A percentile compares a stretch with the other conserved stretches of the same genome.
phyloP scores from a whole-genome alignment of 2,113 vertebrate species.

The Rhabdornis inornatus region DNA sequence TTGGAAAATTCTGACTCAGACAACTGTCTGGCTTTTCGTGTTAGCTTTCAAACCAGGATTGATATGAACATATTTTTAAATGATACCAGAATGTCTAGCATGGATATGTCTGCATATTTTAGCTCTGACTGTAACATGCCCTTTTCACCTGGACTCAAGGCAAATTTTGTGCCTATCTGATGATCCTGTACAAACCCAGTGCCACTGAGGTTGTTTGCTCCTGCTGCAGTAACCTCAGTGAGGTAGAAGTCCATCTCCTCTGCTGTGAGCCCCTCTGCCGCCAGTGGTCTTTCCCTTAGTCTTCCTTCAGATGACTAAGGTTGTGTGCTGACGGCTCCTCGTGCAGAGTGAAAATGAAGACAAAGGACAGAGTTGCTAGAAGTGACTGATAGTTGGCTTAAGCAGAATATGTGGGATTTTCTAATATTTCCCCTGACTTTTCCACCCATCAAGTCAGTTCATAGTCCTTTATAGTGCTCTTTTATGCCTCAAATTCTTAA shows the following conservation, averaged over 20 bases:
- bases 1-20: background rate
- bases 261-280: rapidly evolving
- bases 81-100: background rate
- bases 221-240: rapidly evolving
- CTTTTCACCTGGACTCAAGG: background rate
- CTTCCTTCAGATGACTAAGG: background rate
- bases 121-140: background rate
- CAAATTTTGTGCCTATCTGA: background rate
- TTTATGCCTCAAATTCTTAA: background rate
- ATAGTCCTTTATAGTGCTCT: background rate
- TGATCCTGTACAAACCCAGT: background rate
- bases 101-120: background rate
- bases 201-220: background rate
- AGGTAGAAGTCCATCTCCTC: background rate
- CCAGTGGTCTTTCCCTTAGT: background rate
- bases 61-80: background rate
- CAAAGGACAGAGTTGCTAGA: background rate
- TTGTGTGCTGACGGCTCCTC: background rate
- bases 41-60: background rate
- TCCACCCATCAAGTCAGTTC: background rate
- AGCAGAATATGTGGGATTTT: background rate
- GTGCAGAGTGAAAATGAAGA: background rate
- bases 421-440: background rate
- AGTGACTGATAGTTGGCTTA: background rate
- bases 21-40: background rate